Evolutionary conservation across 2,113 vertebrate genomes (phyloP), one percentile per base, ranked within the genome.

Genomic region (Pelobates fuscus): DNA sequence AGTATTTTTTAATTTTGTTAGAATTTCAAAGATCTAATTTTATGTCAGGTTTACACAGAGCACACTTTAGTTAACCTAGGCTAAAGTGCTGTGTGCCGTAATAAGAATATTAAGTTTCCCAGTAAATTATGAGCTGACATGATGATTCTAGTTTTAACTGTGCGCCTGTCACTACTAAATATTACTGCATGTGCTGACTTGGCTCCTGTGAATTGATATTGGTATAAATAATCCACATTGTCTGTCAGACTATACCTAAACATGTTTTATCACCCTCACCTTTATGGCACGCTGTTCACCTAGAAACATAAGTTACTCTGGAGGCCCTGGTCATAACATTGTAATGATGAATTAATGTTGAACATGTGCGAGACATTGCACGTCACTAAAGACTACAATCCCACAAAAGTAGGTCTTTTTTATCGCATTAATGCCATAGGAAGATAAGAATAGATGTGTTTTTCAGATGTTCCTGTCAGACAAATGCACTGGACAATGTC

Each of bases 141-240:
- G 59, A 11, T 24, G 26, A 61, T 61, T 61, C 59, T 29, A 61
- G 26, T 18, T 62, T 27, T 24, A 46, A 43, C 41, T 23, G 27
- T 49, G 18, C 41, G 29, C 37, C 30, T 32, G 58, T 70, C 23
- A 43, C n/a, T 37, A 55, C 52, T 55, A 55, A 55, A 55, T 55
- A 55, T 21, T 55, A 55, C 21, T 23, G 20, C 52, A 55, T 55
- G 52, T 55, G 52, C 52, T 55, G 52, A 55, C 52, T 55, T 55
- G 52, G 52, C 52, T 55, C 52, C 4, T 21, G 52, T 23, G 20
- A 23, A 23, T 55, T 55, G 11, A 55, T 55, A 55, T 55, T 23
- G 52, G 52, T 55, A 55, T 21, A 55, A 55, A 55, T 21, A 55
- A 55, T 23, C 6, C 17, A 55, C 52, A 55, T 55, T 55, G n/a